Evolutionary conservation across 2,888 invertebrate species (phyloP).

Genomic region (Hemaris fuciformis): DNA sequence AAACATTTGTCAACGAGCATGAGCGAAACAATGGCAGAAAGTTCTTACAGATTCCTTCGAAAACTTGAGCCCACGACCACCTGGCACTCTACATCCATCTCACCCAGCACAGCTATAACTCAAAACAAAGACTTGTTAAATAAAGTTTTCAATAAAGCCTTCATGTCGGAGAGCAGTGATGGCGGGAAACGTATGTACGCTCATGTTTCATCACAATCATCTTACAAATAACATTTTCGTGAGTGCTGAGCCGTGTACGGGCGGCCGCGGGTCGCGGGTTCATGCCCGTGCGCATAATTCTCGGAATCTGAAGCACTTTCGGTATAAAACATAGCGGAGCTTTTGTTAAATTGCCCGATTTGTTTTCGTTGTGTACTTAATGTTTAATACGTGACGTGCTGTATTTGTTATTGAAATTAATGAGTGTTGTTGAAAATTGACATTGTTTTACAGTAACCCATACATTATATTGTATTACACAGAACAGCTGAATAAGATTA

Average conservation of each 20-base stretch:
- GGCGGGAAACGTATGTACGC: slow-evolving; percentile 16
- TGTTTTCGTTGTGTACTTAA: not conserved
- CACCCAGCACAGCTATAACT: too few species aligned
- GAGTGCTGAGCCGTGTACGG: slow-evolving; percentile 44
- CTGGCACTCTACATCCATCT: too few species aligned
- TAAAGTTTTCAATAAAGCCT: slow-evolving; percentile 6
- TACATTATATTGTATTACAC: too few species aligned
- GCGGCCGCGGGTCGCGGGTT: slow-evolving; percentile 53
- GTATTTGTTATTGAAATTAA: not conserved
- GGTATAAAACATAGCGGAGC: slow-evolving; percentile 24
- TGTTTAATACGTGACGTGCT: not conserved
- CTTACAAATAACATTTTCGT: slow-evolving; percentile 58
- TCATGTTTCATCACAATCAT: slow-evolving; percentile 35
- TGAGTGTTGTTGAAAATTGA: too few species aligned
- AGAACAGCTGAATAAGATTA: too few species aligned
- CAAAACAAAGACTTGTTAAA: too few species aligned
- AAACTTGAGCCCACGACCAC: too few species aligned
- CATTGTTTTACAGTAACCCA: too few species aligned
- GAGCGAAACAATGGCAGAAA: too few species aligned
- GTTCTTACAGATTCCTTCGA: too few species aligned
- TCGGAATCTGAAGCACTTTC: slow-evolving; percentile 41
- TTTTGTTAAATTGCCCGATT: slow-evolving; percentile 5
- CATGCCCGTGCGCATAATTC: slow-evolving; percentile 45
- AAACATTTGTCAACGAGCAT: too few species aligned
- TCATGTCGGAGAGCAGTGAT: slow-evolving; percentile 39